Evolutionary conservation across 2,797 vertebrate genomes (phyloP).

Genomic region (Astyanax mexicanus): DNA sequence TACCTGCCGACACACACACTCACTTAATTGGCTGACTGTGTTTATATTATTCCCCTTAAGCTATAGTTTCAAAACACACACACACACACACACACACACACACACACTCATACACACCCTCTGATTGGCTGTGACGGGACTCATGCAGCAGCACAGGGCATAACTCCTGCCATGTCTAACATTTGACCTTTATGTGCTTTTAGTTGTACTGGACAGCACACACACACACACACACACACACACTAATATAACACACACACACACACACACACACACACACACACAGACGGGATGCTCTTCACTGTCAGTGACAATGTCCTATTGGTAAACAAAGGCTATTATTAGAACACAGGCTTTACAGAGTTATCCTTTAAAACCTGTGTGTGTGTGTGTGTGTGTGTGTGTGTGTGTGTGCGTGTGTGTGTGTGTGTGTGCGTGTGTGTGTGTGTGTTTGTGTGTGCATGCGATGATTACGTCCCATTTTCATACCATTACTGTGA

Average conservation of each 20-base stretch:
- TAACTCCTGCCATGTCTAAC: conserved; percentile 2
- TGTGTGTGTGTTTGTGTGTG: background rate
- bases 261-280: conserved; percentile 9
- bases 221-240: too few species aligned
- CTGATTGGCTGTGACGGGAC: background rate
- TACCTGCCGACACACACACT: background rate
- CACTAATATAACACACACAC: too few species aligned
- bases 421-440: background rate
- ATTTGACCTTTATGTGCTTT: conserved; percentile 20
- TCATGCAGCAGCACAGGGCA: background rate
- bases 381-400: background rate
- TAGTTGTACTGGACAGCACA: too few species aligned
- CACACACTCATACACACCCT: background rate
- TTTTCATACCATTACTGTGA: background rate
- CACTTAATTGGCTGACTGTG: background rate
- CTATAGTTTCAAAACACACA: background rate
- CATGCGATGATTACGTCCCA: background rate
- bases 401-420: conserved; percentile 6
- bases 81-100: background rate
- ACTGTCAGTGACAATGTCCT: conserved; percentile 19
- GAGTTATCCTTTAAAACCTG: too few species aligned
- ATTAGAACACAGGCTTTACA: background rate
- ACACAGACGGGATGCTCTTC: too few species aligned
- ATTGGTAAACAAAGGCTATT: conserved; percentile 6
- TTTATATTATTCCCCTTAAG: background rate